Base-by-base conservation (phyloP, 2,888 invertebrate species). In the Zaprionus bogoriensis region DNA sequence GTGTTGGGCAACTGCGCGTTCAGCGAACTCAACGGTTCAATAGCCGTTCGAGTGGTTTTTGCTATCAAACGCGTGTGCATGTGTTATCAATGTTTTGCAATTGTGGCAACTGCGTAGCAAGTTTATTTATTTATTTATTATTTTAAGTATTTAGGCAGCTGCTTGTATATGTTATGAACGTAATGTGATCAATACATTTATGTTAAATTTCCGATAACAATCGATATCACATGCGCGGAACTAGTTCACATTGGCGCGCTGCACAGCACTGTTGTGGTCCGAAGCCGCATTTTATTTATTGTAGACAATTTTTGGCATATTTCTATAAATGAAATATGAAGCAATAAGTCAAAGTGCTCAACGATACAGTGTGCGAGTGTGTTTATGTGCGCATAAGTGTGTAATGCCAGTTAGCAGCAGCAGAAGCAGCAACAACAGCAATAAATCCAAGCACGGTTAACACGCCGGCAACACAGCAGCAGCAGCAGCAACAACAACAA, bases 271-370 rank as follows among this genome's bases (percentile, higher is more conserved):
- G 36, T 54, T 53, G 20, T 30, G 32, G 36, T 45, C 38, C 1
- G 38, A 72, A 74, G 65, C 71, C 71, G 74, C 71, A 65, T 72
- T 72, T 57, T 65, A 60, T 74, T 65, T 70, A 52, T 51, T 64
- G 47, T 47, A 62, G 42, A 41, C 28, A 44, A 28, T 17, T 25
- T 47, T 58, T 47, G 22, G n/a, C 27, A 42, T 32, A 27, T 55
- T 67, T 42, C 47, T 6, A 7, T 28, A 27, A 38, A 5, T 6
- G 5, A 52, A 62, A 41, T 67, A 67, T 67, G 52, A 20, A 12
- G 27, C n/a, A 48, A 25, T 62, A 23, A 52, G 10, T 12, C 39
- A n/a, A 6, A 14, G 22, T 23, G 23, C 20, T 23, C 3, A n/a
- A 32, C 0, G 32, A 6, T 36, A 17, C 32, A 9, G 32, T 17